phyloP scores from a whole-genome alignment of 2,797 vertebrate species.

The Hephaestus fuliginosus region DNA sequence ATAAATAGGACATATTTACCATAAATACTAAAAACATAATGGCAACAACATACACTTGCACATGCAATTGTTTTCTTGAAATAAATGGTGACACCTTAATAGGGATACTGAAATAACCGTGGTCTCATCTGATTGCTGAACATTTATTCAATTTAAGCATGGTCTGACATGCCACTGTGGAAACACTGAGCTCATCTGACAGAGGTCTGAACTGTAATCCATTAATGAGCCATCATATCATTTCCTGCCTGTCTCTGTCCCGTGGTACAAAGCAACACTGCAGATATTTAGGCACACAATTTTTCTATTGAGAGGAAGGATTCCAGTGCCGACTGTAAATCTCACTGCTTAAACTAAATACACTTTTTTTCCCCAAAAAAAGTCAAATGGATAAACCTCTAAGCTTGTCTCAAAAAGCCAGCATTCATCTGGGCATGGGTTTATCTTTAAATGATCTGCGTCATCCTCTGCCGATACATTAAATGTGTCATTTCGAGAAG shows the following conservation, averaged over 20 bases:
- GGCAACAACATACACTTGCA: background rate
- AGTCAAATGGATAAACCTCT: constrained; percentile 34
- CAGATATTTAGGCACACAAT: constrained; percentile 25
- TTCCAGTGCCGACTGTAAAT: constrained; percentile 10
- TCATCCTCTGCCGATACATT: too few species aligned
- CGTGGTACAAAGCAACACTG: constrained; percentile 28
- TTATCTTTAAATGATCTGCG: background rate
- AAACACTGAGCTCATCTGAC: constrained; percentile 53
- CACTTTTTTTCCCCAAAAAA: background rate
- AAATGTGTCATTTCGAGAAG: background rate
- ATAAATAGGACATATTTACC: background rate
- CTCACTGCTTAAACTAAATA: constrained; percentile 13
- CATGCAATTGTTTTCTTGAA: constrained; percentile 12
- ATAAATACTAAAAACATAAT: constrained; percentile 8
- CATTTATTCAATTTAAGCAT: constrained; percentile 45
- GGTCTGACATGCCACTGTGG: constrained; percentile 37
- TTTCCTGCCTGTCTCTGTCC: constrained; percentile 36
- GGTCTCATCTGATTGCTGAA: constrained; percentile 32
- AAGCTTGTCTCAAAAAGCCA: background rate
- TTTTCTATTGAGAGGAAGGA: constrained; percentile 19
- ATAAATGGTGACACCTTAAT: constrained; percentile 9
- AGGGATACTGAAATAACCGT: constrained; percentile 19
- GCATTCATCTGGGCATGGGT: background rate
- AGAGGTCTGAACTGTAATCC: constrained; percentile 40
- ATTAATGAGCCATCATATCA: constrained; percentile 53